Evolutionary conservation across 2,113 vertebrate genomes (phyloP), one percentile per base, ranked within the genome.

Genomic region (Syrrhaptes paradoxus): DNA sequence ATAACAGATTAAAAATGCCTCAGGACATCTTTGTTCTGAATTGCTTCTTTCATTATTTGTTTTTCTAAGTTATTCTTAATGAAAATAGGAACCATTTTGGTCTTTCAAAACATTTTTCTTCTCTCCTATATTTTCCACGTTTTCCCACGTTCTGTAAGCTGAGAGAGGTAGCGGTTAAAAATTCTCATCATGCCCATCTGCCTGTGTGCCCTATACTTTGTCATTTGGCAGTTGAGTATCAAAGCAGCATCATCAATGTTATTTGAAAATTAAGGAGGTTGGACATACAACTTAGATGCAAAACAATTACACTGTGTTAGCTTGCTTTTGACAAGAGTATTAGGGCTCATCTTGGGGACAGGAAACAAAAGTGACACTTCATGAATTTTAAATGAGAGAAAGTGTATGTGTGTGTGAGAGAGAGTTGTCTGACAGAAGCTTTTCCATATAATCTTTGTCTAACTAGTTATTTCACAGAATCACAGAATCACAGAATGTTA

Each of bases 261-360:
- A 96, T 98, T 98, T 97, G 96, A 98, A 97, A 97, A 96, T 87
- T 96, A 97, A 97, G 96, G 88, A 97, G 96, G 92, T 94, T 96
- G 96, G 97, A 96, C 93, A 92, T 90, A 87, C 90, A 96, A 93
- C 98, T 98, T 97, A 97, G 92, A 97, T 94, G 93, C 97, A 97
- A 98, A 98, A 97, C 97, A 98, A 97, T 98, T 98, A 97, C 95
- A 90, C 90, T 85, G 63, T 70, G 93, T 97, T 98, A 95, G 92
- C 94, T 97, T 97, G 97, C 94, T 98, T 97, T 97, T 97, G 97
- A 96, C 97, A 97, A 97, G 97, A 95, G 85, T 95, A 95, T 97
- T 96, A 95, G 93, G 86, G 80, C 92, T 97, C 95, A 95, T 98
- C 96, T 93, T 86, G 57, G 92, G 97, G 97, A 95, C 61, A 95